Conservation (phyloP, 2,888 invertebrate genomes). For the Drosophila leonis region DNA sequence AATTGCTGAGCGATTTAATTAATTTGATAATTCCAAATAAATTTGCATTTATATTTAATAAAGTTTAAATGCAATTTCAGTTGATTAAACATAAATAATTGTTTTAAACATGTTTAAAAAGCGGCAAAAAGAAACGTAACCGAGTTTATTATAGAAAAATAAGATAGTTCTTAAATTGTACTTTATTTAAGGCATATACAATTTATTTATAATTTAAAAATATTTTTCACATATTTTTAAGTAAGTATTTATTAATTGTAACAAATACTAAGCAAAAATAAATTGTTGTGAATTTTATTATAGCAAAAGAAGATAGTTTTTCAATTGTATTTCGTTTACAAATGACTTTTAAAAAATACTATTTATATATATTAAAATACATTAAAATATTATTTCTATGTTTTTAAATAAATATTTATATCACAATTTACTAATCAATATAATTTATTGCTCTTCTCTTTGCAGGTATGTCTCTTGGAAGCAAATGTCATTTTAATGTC, state of each 20-base stretch:
- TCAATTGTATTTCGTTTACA: too few relatives aligned
- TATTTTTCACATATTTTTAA: background rate
- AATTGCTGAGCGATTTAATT: constrained; percentile 6
- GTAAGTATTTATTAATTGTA: background rate
- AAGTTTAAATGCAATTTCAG: background rate
- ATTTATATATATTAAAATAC: too few relatives aligned
- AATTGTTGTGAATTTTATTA: too few relatives aligned
- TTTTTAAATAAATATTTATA: background rate
- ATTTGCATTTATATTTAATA: constrained; percentile 2
- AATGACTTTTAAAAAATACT: too few relatives aligned
- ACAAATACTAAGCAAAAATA: too few relatives aligned
- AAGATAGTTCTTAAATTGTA: background rate
- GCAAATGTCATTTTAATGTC: background rate
- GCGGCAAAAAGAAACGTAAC: background rate
- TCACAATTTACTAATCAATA: background rate
- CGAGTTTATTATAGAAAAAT: too few relatives aligned
- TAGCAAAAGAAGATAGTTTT: too few relatives aligned
- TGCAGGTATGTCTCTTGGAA: constrained; percentile 44
- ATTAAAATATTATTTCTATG: background rate
- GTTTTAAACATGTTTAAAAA: background rate
- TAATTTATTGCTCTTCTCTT: constrained; percentile 24
- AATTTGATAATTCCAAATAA: constrained; percentile 12
- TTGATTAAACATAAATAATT: constrained; percentile 6
- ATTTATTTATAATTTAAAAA: too few relatives aligned
- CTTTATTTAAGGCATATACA: background rate